Percentiles rank a stretch among this genome's conserved stretches.
Evolutionary conservation across 2,797 vertebrate species (phyloP).

Genomic region (Poecile montanus): DNA sequence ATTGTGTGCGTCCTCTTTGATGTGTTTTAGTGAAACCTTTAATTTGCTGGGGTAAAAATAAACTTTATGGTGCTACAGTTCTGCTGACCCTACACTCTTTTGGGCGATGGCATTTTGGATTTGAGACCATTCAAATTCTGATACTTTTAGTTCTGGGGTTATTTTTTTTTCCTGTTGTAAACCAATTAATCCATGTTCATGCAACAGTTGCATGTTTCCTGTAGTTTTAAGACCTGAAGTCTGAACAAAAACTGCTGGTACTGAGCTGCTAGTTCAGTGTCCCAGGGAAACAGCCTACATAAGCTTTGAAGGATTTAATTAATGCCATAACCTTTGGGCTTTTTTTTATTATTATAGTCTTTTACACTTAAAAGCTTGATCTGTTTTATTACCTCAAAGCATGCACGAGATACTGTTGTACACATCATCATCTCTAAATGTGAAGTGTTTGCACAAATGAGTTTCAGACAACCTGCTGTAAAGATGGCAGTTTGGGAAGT

Average conservation of each 20-base stretch:
- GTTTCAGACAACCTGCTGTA: constrained; percentile 72
- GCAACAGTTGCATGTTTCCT: not conserved
- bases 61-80: not conserved
- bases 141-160: not conserved
- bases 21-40: not conserved
- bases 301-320: not conserved
- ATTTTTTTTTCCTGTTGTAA: not conserved
- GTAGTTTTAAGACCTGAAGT: not conserved
- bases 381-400: not conserved
- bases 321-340: not conserved
- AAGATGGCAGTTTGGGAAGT: not conserved
- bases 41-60: not conserved
- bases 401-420: not conserved
- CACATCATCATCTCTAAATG: not conserved
- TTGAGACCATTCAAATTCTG: not conserved
- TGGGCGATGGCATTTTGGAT: not conserved
- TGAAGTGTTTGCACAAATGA: constrained; percentile 80
- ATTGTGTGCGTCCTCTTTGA: not conserved
- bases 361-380: not conserved
- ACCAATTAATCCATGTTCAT: not conserved
- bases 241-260: not conserved
- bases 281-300: not conserved
- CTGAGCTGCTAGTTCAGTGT: not conserved
- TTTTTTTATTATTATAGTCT: not conserved
- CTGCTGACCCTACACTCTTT: not conserved